Evolutionary conservation across 2,888 invertebrate genomes (phyloP), one percentile per base, ranked within the genome.

Genomic region (Parapristionchus giblindavisi): DNA sequence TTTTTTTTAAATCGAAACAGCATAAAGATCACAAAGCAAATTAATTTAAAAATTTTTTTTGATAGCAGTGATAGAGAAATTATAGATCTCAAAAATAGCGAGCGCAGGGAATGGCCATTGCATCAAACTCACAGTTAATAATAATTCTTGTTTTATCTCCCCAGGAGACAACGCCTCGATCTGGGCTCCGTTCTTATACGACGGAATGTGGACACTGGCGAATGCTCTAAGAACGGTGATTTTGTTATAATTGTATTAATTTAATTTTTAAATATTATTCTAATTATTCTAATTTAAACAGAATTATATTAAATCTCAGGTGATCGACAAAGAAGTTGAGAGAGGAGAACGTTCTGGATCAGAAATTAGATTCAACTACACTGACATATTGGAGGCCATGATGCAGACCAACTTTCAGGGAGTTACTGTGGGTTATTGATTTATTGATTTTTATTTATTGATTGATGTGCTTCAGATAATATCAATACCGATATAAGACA

Each of bases 181-280:
- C 90, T 93, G 78, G 91, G 94, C 80, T 93, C 93, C 1, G 2
- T 99, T 98, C 89, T 96, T 97, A 14, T 99, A 98, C 89, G 98
- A 99, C 89, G 98, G 95, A 4, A 94, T 99, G 81, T 98, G 98
- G 97, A 94, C 96, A 0, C 94, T 98, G 81, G 98, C 98, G 0
- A 89, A 95, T 77, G 97, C 97, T 0, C 93, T 99, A 0, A 21
- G n/a, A 77, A 70, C 83, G 60, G 63, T 63, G 29, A 73, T 21
- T n/a, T n/a, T n/a, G n/a, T 24, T 6, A 54, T 54, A 14, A 24
- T 14, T n/a, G n/a, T 2, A 36, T 11, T 34, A 14, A 3, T 38
- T 34, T 21, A 6, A 61, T 61, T 5, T 11, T 56, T 56, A 17
- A 43, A 8, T 8, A 56, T 58, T 56, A 24, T 8, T 56, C 11